A percentile compares a stretch with the other conserved stretches of the same genome.
Evolutionary conservation across 2,113 vertebrate genomes (phyloP).

Genomic region (Orcinus orca): DNA sequence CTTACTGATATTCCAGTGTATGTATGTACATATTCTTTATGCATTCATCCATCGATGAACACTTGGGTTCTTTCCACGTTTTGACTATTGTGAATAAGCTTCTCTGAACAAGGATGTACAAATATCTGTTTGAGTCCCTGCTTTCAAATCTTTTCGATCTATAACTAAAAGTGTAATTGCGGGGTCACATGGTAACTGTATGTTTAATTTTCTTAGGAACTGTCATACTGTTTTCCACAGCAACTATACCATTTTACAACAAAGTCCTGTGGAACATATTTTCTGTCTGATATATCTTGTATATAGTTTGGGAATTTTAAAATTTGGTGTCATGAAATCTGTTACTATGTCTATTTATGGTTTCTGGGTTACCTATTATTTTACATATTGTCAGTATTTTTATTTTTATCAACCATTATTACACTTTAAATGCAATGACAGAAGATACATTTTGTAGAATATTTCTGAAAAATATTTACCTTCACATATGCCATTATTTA

Average conservation of each 20-base stretch:
- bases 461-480: conserved; percentile 11
- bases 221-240: not conserved
- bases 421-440: not conserved
- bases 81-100: not conserved
- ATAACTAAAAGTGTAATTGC: not conserved
- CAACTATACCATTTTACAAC: not conserved
- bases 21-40: not conserved
- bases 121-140: not conserved
- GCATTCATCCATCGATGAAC: not conserved
- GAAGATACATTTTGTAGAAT: not conserved
- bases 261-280: not conserved
- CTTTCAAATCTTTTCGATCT: not conserved
- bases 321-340: not conserved
- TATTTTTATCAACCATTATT: not conserved
- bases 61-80: not conserved
- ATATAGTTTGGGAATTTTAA: not conserved
- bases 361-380: not conserved
- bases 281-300: not conserved
- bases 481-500: not conserved
- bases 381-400: not conserved
- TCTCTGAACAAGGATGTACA: not conserved
- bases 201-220: not conserved
- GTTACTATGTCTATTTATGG: not conserved
- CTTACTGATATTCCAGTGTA: not conserved
- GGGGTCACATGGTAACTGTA: not conserved